Base-by-base conservation (phyloP, 2,113 vertebrate genomes). In the Gnathonemus longibarbis region DNA sequence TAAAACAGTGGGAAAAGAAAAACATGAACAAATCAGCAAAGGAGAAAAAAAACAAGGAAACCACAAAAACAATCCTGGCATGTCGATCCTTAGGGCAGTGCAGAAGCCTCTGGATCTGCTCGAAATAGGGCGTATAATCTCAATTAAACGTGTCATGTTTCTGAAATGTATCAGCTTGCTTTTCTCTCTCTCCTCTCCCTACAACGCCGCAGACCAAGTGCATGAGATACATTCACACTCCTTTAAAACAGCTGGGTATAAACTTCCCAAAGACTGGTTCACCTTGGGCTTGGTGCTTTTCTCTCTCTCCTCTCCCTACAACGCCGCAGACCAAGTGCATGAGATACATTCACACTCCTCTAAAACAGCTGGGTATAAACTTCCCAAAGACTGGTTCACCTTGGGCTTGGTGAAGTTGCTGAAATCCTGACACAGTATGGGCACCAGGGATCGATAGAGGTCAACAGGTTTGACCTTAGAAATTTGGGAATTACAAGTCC, bases 121-220 rank as follows among this genome's bases (percentile, higher is more conserved):
- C 92, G 93, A 94, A 94, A 95, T 93, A 95, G 93, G 93, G 87
- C 93, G 94, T 94, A 93, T 93, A 95, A 94, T 94, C 92, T 94
- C 94, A 95, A 94, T 95, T 94, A 95, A 91, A 94, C 58, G 91
- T 94, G 93, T 95, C 93, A 93, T 93, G 94, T 94, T 94, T 90
- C 92, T 90, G 91, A 89, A 93, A 93, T 94, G 91, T 94, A 93
- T 94, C 89, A 93, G 91, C 90, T 90, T 66, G 87, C 31, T 89
- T 89, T 90, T 88, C 31, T 87, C 48, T 56, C 58, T 56, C 49
- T 27, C 39, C 88, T 49, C 48, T 86, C n/a, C 42, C 6, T n/a
- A 39, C 62, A n/a, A 93, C 92, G 92, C 91, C 93, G 15, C 42
- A 93, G 92, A 88, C 90, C 24, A 17, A 89, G 91, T 91, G 93